Evolutionary conservation across 2,797 vertebrate species (phyloP).

Genomic region (Chiroxiphia lanceolata): DNA sequence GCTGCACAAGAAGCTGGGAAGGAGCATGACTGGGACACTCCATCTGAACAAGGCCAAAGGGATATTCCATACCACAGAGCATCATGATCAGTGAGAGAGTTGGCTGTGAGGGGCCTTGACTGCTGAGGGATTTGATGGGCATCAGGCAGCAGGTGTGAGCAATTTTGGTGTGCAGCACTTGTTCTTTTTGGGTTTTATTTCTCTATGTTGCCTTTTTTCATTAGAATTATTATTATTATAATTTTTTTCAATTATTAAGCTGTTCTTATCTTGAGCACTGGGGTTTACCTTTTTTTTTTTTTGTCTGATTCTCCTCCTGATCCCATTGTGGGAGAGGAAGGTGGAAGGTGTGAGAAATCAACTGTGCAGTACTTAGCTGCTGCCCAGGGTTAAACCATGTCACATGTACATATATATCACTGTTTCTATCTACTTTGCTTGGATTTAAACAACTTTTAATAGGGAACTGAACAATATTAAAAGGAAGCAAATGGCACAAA

Average conservation of each 20-base stretch:
- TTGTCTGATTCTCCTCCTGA: neutral
- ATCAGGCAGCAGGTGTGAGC: neutral
- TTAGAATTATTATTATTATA: neutral
- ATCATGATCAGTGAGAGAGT: neutral
- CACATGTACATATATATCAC: accelerated
- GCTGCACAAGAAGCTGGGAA: neutral
- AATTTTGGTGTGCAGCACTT: neutral
- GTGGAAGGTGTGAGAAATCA: neutral
- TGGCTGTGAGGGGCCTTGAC: neutral
- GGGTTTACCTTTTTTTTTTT: neutral
- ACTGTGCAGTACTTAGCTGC: neutral
- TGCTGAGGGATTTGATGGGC: neutral
- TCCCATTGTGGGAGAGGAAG: neutral
- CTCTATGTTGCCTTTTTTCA: neutral
- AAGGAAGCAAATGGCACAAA: neutral
- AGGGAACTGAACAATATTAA: neutral
- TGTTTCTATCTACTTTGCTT: neutral
- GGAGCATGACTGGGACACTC: accelerated
- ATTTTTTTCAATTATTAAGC: neutral
- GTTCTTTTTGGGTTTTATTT: neutral
- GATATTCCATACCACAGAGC: neutral
- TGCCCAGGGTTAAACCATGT: neutral
- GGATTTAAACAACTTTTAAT: neutral
- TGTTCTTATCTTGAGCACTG: neutral
- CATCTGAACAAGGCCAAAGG: neutral